Percentiles rank a stretch among this genome's conserved stretches.
These are phyloP conservation scores for Okapia johnstoni DNA, from an alignment of 2,113 vertebrate genomes.

Conservation along the genomic window DNA sequence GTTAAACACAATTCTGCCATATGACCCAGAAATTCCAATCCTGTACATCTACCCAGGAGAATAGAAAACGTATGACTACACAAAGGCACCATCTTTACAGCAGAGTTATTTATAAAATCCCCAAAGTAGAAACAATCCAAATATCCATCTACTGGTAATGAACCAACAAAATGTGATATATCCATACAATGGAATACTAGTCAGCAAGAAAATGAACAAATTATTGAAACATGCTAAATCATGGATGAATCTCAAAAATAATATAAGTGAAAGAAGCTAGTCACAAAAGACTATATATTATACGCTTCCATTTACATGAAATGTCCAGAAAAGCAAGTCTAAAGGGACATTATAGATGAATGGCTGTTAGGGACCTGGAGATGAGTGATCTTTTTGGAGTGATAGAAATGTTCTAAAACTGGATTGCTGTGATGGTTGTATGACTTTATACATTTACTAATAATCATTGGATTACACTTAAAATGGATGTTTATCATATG, in stretches of 20 bases:
- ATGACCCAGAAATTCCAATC: not conserved
- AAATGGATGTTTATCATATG: not conserved
- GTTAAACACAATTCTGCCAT: not conserved
- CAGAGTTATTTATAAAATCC: not conserved
- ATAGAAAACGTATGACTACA: not conserved
- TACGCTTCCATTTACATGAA: not conserved
- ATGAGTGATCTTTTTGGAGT: not conserved
- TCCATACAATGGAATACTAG: not conserved
- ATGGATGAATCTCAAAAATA: not conserved
- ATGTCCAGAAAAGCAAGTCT: not conserved
- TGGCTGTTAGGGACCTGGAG: not conserved
- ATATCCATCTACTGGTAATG: not conserved
- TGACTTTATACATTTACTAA: not conserved
- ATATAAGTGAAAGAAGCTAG: not conserved
- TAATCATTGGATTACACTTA: not conserved
- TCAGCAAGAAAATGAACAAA: not conserved
- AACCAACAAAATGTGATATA: not conserved
- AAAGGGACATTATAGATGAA: not conserved
- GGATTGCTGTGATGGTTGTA: not conserved
- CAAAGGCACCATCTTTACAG: not conserved
- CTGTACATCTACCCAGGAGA: not conserved
- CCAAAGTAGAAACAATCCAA: not conserved
- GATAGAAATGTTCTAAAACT: not conserved
- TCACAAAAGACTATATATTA: not conserved
- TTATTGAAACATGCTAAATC: not conserved